Evolutionary conservation across 2,113 vertebrate genomes (phyloP), one percentile per base, ranked within the genome.

Genomic region (Salminus brasiliensis): DNA sequence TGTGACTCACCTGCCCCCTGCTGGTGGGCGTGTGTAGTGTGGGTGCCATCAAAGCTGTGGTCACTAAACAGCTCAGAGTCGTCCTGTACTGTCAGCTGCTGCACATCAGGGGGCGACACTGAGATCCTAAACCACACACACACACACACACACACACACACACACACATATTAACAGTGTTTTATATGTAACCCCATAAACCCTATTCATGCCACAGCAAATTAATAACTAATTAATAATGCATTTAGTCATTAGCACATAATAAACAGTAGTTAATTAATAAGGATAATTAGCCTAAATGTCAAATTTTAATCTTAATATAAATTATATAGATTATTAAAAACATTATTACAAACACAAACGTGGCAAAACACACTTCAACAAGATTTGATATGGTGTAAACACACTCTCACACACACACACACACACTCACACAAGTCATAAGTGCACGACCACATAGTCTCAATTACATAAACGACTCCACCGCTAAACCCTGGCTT

Each of bases 71-170:
- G 59, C 41, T 91, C 91, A 0, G 89, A 89, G 52, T 91, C 91
- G 65, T 93, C 91, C 71, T 89, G 90, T 70, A 88, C 91, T 82
- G 87, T 87, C 80, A 82, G 83, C 76, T 76, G 75, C 74, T 78
- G 85, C 0, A 36, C 66, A 15, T 88, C 88, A 25, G 83, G 83
- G 0, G 76, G 85, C 0, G 87, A 85, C 15, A 92, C 11, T 6
- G 90, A 91, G 79, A 81, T 82, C 85, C 92, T 94, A 76, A 80
- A 27, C 25, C 32, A 77, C 47, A 82, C 45, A 55, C 74, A 74
- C 67, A 69, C n/a, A n/a, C n/a, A n/a, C n/a, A n/a, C n/a, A n/a
- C n/a, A n/a, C n/a, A n/a, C n/a, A n/a, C n/a, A 47, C 32, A 25
- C 36, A 78, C 39, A 60, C 71, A 59, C 71, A n/a, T n/a, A n/a